These are phyloP conservation scores for Bovichtus diacanthus DNA, from an alignment of 2,797 vertebrate genomes.

Conservation along the genomic window DNA sequence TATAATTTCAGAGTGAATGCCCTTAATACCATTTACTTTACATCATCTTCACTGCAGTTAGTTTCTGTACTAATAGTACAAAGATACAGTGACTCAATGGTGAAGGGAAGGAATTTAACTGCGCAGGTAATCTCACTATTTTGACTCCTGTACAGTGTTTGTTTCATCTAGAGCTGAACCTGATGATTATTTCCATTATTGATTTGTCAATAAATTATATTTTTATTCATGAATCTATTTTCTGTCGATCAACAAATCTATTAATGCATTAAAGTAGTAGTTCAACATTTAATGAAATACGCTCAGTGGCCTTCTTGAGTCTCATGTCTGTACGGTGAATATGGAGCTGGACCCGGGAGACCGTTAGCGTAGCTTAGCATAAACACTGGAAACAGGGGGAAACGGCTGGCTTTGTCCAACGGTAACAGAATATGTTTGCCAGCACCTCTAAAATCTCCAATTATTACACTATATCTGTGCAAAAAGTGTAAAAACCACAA, in stretches of 20 bases:
- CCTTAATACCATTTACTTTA: not conserved
- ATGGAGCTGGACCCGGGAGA: not conserved
- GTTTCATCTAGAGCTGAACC: not conserved
- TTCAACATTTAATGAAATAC: slow-evolving; percentile 1
- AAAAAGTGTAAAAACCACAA: not conserved
- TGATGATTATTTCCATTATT: not conserved
- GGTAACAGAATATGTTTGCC: not conserved
- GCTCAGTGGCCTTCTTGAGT: not conserved
- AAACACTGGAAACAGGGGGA: not conserved
- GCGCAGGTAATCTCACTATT: not conserved
- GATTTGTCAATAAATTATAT: too few relatives aligned
- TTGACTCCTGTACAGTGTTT: too few relatives aligned
- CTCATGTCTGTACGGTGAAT: not conserved
- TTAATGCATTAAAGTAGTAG: too few relatives aligned
- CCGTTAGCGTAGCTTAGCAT: slow-evolving; percentile 5
- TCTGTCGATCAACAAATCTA: too few relatives aligned
- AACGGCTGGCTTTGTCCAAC: not conserved
- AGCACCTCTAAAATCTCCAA: not conserved
- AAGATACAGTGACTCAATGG: not conserved
- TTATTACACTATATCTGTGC: not conserved
- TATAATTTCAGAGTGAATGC: not conserved
- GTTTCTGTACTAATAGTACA: not conserved
- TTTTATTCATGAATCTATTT: too few relatives aligned
- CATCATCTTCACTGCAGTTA: not conserved
- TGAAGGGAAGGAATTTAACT: not conserved